Evolutionary conservation across 2,888 invertebrate genomes (phyloP), one percentile per base, ranked within the genome.

Genomic region (Idaea straminata): DNA sequence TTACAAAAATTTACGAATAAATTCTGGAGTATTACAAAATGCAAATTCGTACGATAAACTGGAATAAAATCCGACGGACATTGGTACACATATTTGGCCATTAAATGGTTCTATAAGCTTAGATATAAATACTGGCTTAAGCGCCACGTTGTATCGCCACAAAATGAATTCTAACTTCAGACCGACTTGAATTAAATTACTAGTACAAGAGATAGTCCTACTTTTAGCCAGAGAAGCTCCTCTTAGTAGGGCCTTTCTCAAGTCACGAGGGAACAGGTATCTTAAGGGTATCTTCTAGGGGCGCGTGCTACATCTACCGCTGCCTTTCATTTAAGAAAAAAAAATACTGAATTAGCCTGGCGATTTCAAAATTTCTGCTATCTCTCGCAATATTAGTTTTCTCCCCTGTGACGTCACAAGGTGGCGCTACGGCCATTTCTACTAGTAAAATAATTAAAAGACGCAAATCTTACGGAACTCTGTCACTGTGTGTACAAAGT

Each of bases 391-490:
- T 25, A 25, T 25, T 25, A 25, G 25, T 25, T 13, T 10, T 13
- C 13, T 47, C 47, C 47, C 7, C 5, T 47, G 57, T 34, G 15
- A 65, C 64, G 35, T 34, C 35, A 64, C 58, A 57, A 59, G 66
- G 35, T 64, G 59, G 34, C 62, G 34, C 61, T n/a, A 10, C 34
- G 0, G 47, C 10, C 13, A 47, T 13, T 13, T 13, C 47, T 13
- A 47, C 10, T 7, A 47, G 13, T 47, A 47, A 47, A 13, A 47
- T 47, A 13, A 47, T 47, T 47, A 13, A 13, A 47, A 6, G 7
- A 5, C 13, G 62, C 61, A 62, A 67, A 72, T 75, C 81, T 84
- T 84, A 81, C 83, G 84, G 84, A 82, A 83, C 84, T 84, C 79
- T 70, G 47, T 47, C 47, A 47, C 47, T 67, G 62, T 65, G 72